Base-by-base conservation (phyloP, 2,113 vertebrate species). In the Ivindomyrus marchei region DNA sequence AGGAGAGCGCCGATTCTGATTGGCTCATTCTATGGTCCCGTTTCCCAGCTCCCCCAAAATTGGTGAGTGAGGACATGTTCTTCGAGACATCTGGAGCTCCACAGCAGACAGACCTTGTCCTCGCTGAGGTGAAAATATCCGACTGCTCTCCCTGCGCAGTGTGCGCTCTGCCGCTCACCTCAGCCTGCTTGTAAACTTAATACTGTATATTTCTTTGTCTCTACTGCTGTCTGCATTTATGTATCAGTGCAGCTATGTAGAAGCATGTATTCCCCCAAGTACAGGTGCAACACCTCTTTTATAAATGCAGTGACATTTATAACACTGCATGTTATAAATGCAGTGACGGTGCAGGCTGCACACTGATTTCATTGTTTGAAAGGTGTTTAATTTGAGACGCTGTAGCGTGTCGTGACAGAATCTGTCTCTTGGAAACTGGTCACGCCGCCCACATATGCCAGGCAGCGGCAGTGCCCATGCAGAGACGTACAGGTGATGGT, bases 41-140 rank as follows among this genome's bases (percentile, higher is more conserved):
- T 87, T 17, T 87, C 91, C 46, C 92, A 96, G 96, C 93, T 19
- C 89, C 95, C 95, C 89, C 93, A 95, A 85, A 95, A 89, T 89
- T 94, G 46, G 8, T 93, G 74, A 31, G 46, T 92, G 96, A 96
- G 89, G 95, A 93, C 1, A 1, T 91, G 0, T 90, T 94, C 0
- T 95, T 95, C 92, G 95, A 95, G 31, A 19, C 10, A 6, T 53
- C 85, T 0, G 13, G 94, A 27, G 88, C 70, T 87, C 96, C 96
- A 89, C 95, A 95, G 88, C 3, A 92, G 8, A 91, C 90, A 89
- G 95, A 96, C 77, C 92, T 93, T 70, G 88, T 91, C 91, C 88
- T 92, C 49, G 53, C 91, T 0, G 95, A 97, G 96, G 96, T 97
- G 93, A 88, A 45, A 52, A 10, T 62, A 49, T 7, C 2, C 11